Evolutionary conservation across 2,888 invertebrate genomes (phyloP).

Genomic region (Psococerastis gibbosa): DNA sequence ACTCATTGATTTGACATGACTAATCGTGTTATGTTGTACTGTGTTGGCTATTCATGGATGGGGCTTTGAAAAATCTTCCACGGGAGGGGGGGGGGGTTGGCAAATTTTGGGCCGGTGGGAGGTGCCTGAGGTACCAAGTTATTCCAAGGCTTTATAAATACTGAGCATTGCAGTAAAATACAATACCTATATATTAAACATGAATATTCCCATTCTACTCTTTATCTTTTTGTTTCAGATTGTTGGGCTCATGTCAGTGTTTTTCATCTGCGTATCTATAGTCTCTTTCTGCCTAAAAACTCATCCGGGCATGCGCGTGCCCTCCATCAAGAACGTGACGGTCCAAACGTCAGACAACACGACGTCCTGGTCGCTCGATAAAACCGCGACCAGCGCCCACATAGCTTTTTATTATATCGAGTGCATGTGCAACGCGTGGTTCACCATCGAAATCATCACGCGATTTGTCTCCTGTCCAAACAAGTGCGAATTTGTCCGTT

Average conservation of each 20-base stretch:
- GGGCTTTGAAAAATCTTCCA: no score
- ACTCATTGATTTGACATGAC: no score
- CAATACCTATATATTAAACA: no score
- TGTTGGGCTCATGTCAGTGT: conserved; percentile 93
- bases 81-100: no score
- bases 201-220: no score
- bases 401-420: conserved; percentile 96
- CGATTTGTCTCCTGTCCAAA: conserved; percentile 77
- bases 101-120: no score
- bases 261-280: conserved; percentile 99
- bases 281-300: conserved; percentile 99
- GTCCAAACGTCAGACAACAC: conserved; percentile 56
- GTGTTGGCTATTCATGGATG: no score
- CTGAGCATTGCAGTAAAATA: no score
- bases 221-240: conserved; percentile 65
- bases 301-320: conserved; percentile 94
- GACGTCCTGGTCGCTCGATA: conserved; percentile 70
- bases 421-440: conserved; percentile 98
- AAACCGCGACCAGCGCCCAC: conserved; percentile 87
- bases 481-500: conserved; percentile 86
- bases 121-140: no score
- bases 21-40: no score
- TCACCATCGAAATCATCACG: conserved; percentile 87
- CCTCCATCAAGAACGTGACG: conserved; percentile 62
- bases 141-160: no score